Evolutionary conservation across 1,140 invertebrate genomes (phyloP).

Genomic region (Euborellia annulipes): DNA sequence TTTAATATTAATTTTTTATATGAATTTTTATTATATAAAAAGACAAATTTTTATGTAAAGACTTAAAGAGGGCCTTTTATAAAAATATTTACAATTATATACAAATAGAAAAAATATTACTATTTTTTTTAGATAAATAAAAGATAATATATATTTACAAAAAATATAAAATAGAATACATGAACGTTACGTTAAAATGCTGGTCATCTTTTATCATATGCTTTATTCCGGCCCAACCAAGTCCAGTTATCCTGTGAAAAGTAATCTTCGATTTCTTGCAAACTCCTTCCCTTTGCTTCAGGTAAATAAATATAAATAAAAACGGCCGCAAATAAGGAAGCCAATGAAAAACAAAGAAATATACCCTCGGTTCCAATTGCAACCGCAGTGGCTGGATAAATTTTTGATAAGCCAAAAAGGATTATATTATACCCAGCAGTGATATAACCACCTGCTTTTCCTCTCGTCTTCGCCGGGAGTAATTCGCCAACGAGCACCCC

Average conservation of each 20-base stretch:
- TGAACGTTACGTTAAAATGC: too few relatives aligned
- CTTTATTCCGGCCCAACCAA: conserved; percentile 24
- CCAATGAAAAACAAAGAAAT: conserved; percentile 51
- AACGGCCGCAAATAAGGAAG: conserved; percentile 34
- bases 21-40: too few relatives aligned
- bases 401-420: conserved; percentile 54
- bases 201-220: too few relatives aligned
- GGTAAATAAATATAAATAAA: conserved; percentile 58
- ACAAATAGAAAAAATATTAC: too few relatives aligned
- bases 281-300: conserved; percentile 62
- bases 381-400: conserved; percentile 42
- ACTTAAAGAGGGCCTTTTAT: too few relatives aligned
- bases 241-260: conserved; percentile 46
- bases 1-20: too few relatives aligned
- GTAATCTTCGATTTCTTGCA: conserved; percentile 67
- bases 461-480: conserved; percentile 44
- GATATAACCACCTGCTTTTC: conserved; percentile 46
- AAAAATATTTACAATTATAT: too few relatives aligned
- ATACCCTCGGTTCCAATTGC: conserved; percentile 41
- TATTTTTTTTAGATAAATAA: too few relatives aligned
- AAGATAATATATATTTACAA: too few relatives aligned
- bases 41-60: too few relatives aligned
- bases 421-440: conserved; percentile 48
- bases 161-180: too few relatives aligned
- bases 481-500: conserved; percentile 54